Base-by-base conservation (phyloP, 1,140 invertebrate genomes). In the Camponotus floridanus region DNA sequence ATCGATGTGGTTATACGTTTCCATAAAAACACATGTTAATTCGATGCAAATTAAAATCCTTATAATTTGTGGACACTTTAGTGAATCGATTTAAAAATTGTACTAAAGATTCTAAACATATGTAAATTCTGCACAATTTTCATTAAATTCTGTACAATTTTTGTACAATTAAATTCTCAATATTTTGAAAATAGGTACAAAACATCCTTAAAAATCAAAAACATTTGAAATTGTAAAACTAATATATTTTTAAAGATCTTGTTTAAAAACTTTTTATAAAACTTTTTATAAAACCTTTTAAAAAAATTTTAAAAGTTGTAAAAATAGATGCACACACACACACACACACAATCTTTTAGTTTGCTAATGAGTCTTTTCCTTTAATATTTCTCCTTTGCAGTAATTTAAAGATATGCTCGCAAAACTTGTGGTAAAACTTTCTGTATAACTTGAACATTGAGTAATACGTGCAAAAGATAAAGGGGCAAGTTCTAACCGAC, bases 391-490 rank as follows among this genome's bases (percentile, higher is more conserved):
- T 26, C 15, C 7, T 1, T 11, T 18, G 26, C 21, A 33, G 18
- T 78, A 33, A 45, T 33, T 48, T 9, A 1, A 45, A 36, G n/a
- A 21, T 6, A 74, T 45, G 11, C 15, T 13, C 11, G 26, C 31
- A 5, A 31, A 78, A 65, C 13, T 45, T 26, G 26, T n/a, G 26
- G 26, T 48, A n/a, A 65, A 78, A 78, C 39, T 48, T 15, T 26
- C 4, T 15, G 11, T 42, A 15, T n/a, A 42, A 45, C 36, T 62
- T 42, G 59, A 62, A 61, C 55, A 61, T 59, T 33, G 33, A 57
- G 74, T 62, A 76, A 76, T 31, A 57, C 15, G 36, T 33, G 42
- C 57, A 21, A 39, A 39, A 65, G 26, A 65, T 64, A 78, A 78
- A 78, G 26, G 5, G 59, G 59, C 39, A 48, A 33, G 71, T 36